Evolutionary conservation across 2,113 vertebrate genomes (phyloP).

Genomic region (Thinocorus orbignyianus): DNA sequence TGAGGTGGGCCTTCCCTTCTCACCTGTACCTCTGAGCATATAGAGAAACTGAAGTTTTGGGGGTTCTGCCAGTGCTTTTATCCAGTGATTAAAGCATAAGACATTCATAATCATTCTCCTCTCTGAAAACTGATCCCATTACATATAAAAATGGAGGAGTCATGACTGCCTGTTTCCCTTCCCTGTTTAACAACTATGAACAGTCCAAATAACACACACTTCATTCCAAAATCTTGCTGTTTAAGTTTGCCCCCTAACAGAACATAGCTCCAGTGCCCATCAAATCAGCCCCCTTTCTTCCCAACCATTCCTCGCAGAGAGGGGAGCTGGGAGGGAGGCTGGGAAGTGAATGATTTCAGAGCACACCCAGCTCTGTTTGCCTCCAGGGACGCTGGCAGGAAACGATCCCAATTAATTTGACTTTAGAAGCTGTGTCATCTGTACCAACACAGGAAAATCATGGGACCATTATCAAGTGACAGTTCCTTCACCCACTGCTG

Average conservation of each 20-base stretch:
- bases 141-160: background rate
- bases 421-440: background rate
- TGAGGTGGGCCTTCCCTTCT: background rate
- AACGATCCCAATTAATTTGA: background rate
- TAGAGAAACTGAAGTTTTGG: background rate
- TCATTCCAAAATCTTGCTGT: background rate
- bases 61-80: background rate
- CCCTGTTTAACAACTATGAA: background rate
- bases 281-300: background rate
- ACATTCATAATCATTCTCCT: background rate
- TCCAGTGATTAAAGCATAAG: accelerated
- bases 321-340: background rate
- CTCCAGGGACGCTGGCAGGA: background rate
- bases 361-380: background rate
- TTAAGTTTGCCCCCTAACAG: background rate
- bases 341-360: background rate
- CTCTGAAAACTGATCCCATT: background rate
- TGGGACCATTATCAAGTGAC: background rate
- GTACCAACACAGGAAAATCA: background rate
- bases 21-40: background rate
- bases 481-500: background rate
- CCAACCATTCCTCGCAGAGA: background rate
- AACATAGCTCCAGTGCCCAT: background rate
- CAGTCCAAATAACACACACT: background rate
- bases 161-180: background rate